phyloP scores from a whole-genome alignment of 1,140 invertebrate species.

The Drosophila ohnishii region DNA sequence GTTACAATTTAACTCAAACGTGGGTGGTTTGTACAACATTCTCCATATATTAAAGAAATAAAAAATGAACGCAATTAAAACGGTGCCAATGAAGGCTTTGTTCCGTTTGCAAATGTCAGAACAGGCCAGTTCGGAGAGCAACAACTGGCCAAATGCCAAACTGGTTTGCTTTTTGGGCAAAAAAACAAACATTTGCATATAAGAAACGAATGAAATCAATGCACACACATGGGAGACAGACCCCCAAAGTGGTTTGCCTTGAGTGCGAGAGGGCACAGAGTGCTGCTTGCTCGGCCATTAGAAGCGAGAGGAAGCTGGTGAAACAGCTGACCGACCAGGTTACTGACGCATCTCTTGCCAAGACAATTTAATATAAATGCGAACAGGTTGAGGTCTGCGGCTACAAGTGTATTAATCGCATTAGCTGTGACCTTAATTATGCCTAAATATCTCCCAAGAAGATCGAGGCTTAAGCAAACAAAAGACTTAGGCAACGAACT shows the following conservation, averaged over 20 bases:
- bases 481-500: constrained; percentile 62
- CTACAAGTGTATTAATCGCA: constrained; percentile 19
- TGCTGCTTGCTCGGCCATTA: constrained; percentile 20
- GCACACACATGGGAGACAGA: constrained; percentile 33
- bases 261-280: constrained; percentile 27
- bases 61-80: constrained; percentile 40
- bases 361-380: constrained; percentile 15
- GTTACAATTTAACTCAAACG: not conserved
- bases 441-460: constrained; percentile 15
- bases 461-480: constrained; percentile 23
- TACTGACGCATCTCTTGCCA: constrained; percentile 54
- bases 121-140: constrained; percentile 10
- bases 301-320: constrained; percentile 29
- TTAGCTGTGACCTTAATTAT: constrained; percentile 54
- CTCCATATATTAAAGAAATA: constrained; percentile 11
- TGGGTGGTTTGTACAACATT: constrained; percentile 24
- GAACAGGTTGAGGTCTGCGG: constrained; percentile 30
- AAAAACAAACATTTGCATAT: constrained; percentile 56
- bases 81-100: constrained; percentile 53
- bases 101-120: constrained; percentile 56
- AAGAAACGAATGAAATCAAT: constrained; percentile 58
- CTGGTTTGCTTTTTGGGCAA: constrained; percentile 46
- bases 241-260: constrained; percentile 57
- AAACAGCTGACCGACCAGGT: constrained; percentile 48
- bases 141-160: constrained; percentile 52